Evolutionary conservation across 1,140 invertebrate species (phyloP), one percentile per base, ranked within the genome.

Genomic region (Drosophila subobscura): DNA sequence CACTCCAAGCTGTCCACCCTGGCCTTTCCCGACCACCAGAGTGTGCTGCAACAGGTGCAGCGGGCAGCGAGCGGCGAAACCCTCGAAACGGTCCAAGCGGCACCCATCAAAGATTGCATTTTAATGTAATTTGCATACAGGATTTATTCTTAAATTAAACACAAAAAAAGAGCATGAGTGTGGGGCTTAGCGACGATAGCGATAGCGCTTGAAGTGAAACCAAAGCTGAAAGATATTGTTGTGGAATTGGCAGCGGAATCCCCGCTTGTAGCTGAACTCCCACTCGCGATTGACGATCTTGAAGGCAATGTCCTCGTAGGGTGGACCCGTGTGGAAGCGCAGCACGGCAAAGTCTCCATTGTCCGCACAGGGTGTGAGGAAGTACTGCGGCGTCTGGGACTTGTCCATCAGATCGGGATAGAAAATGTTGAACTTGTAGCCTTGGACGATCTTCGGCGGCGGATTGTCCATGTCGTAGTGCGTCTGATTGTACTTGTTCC

Each of bases 381-480:
- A 97, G 91, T 99, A 99, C 90, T 98, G 95, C 0, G 99, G 99
- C 8, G 99, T 99, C 53, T 96, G 94, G 50, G 94, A 95, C 89
- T 99, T 99, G 91, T 99, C 97, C 79, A 99, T 99, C 44, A 99
- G 93, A 94, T 99, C 99, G 0, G 99, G 99, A 93, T 99, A 99
- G 93, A 99, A 99, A 70, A 99, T 99, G 93, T 99, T 99, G 92
- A 99, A 99, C 92, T 99, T 99, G 93, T 99, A 99, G 25, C 99
- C 99, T 92, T 99, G 99, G 0, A 99, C 99, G 90, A 99, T 99
- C 93, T 99, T 99, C 0, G 99, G 99, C 14, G 99, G 99, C 41
- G 99, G 99, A 94, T 99, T 99, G 92, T 99, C 99, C 95, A 99
- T 98, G 91, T 99, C 99, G 92, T 99, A 99, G 93, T 99, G 99